Evolutionary conservation across 2,797 vertebrate species (phyloP), one percentile per base, ranked within the genome.

Genomic region (Gymnoscopelus braueri): DNA sequence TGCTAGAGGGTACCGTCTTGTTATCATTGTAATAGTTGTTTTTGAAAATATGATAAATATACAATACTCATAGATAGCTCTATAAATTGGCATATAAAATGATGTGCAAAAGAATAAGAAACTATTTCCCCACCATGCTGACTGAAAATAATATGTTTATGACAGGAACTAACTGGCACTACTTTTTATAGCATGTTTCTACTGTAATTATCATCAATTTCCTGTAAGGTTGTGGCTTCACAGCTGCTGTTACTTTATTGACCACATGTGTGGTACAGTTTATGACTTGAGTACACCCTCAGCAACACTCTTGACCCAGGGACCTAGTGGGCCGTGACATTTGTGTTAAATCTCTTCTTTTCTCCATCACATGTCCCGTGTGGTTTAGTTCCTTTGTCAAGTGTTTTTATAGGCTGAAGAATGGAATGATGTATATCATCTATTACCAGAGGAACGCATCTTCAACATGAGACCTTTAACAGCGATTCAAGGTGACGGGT

Each of bases 341-440:
- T 1, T 50, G 63, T 72, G 67, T 81, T 79, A 79, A 86, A 84
- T 81, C 73, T 69, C 68, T 69, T 67, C 78, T 80, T 58, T 53
- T 44, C 65, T 14, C 58, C 10, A 57, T 60, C 69, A 52, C 63
- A 53, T 75, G 70, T 70, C 39, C 39, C 39, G 2, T 60, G 63
- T 39, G 54, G 65, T 81, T 69, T 44, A 15, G 50, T 15, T 78
- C 85, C 81, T 69, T 70, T 5, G 8, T 67, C 59, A 54, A 79
- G 61, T 56, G 69, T 60, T 86, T 84, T 84, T 86, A 80, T 87
- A 47, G 62, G 66, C 64, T 44, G 68, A 47, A 47, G 70, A 75
- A 65, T 71, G 60, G 82, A 72, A 74, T 89, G 89, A 91, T 90
- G 86, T 86, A 90, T 88, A 68, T 65, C 68, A 79, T 84, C 75